Percentiles rank a stretch among this genome's conserved stretches.
phyloP scores from a whole-genome alignment of 2,113 vertebrate species.

The Hiodon tergisus region DNA sequence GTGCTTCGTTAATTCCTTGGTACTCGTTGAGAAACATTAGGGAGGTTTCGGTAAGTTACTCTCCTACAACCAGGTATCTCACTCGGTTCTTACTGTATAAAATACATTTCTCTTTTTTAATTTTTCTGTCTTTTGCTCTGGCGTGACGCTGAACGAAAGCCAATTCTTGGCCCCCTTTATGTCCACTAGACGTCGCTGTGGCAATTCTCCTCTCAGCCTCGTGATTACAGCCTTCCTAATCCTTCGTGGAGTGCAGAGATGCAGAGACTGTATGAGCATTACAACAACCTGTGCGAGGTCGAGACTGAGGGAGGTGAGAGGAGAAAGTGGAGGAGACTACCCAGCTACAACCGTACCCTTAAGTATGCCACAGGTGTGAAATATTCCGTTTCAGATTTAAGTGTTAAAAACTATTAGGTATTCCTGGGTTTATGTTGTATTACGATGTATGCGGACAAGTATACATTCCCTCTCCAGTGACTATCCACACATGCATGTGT shows the following conservation, averaged over 20 bases:
- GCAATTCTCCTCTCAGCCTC: constrained; percentile 23
- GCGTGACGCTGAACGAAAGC: not conserved
- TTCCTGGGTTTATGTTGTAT: too few species aligned
- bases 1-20: not conserved
- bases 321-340: constrained; percentile 64
- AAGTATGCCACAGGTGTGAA: constrained; percentile 59
- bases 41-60: constrained; percentile 44
- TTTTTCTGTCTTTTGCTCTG: not conserved
- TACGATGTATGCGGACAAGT: not conserved
- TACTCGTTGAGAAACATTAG: constrained; percentile 21
- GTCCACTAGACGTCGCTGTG: constrained; percentile 34
- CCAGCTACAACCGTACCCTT: constrained; percentile 66
- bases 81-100: not conserved
- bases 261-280: constrained; percentile 58
- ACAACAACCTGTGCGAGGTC: constrained; percentile 56
- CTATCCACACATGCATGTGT: too few species aligned
- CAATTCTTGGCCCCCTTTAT: constrained; percentile 4
- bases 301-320: constrained; percentile 39
- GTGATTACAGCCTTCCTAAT: constrained; percentile 73
- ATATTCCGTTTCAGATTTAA: not conserved
- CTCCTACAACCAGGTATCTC: not conserved
- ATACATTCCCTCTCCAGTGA: too few species aligned
- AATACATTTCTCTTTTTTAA: not conserved
- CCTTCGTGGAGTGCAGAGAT: constrained; percentile 72
- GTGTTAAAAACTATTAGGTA: too few species aligned